Percentiles rank a stretch among this genome's conserved stretches.
phyloP scores from a whole-genome alignment of 2,113 vertebrate species.

The Dasyurus viverrinus region DNA sequence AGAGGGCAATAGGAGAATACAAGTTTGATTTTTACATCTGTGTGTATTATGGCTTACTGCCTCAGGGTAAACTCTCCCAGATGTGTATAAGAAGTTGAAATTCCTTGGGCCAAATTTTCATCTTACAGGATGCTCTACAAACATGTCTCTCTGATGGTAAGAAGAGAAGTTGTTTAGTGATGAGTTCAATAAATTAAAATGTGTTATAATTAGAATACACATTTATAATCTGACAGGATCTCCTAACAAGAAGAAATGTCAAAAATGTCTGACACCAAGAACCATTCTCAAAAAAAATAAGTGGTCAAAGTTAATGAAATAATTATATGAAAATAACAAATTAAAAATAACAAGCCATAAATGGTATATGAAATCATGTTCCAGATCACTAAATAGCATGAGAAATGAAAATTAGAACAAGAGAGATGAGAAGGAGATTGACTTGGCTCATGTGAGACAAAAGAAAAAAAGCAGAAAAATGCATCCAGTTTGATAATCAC shows the following conservation, averaged over 20 bases:
- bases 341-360: neutral
- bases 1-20: conserved; percentile 9
- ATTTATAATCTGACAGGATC: conserved; percentile 25
- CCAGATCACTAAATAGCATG: neutral
- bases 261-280: neutral
- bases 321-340: neutral
- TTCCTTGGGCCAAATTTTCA: conserved; percentile 7
- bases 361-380: neutral
- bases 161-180: neutral
- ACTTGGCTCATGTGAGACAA: neutral
- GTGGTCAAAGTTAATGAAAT: neutral
- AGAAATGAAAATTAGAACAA: neutral
- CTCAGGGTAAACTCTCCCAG: neutral
- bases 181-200: conserved; percentile 3
- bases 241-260: neutral
- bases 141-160: conserved; percentile 26
- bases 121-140: conserved; percentile 3
- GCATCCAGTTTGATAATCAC: neutral
- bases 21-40: neutral
- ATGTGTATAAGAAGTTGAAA: neutral
- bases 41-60: neutral
- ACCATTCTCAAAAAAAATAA: neutral
- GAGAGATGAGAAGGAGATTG: neutral
- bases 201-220: neutral
- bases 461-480: neutral